phyloP scores from a whole-genome alignment of 2,888 invertebrate species.

The Xestoiulus laeticollis region DNA sequence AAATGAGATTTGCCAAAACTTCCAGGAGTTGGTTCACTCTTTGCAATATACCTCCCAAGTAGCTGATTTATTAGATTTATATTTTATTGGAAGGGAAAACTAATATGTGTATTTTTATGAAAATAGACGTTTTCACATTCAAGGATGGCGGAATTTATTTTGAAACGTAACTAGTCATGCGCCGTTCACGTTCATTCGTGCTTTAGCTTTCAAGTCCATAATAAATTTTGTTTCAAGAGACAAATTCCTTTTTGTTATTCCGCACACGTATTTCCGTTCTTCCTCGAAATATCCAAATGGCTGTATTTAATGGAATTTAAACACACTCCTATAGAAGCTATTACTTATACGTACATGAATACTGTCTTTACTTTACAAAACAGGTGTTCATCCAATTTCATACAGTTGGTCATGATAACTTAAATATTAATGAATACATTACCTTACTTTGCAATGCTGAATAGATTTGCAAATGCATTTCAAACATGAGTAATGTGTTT shows the following conservation, averaged over 20 bases:
- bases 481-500: too few species aligned
- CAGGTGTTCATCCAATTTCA: too few species aligned
- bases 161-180: neutral
- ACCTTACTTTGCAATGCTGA: too few species aligned
- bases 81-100: constrained; percentile 28
- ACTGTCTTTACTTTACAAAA: too few species aligned
- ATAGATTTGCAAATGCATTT: too few species aligned
- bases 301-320: too few species aligned
- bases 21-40: neutral
- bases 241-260: neutral
- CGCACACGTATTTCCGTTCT: neutral
- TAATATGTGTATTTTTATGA: neutral
- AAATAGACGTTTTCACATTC: neutral
- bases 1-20: constrained; percentile 15
- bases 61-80: constrained; percentile 20
- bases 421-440: too few species aligned
- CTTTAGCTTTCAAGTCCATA: neutral
- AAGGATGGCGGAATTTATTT: neutral
- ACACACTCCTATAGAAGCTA: too few species aligned
- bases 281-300: neutral
- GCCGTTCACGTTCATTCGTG: neutral
- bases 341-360: too few species aligned
- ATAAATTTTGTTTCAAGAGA: neutral
- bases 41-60: neutral
- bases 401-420: too few species aligned